Base-by-base conservation (phyloP, 2,888 invertebrate genomes). In the Troides aeacus region DNA sequence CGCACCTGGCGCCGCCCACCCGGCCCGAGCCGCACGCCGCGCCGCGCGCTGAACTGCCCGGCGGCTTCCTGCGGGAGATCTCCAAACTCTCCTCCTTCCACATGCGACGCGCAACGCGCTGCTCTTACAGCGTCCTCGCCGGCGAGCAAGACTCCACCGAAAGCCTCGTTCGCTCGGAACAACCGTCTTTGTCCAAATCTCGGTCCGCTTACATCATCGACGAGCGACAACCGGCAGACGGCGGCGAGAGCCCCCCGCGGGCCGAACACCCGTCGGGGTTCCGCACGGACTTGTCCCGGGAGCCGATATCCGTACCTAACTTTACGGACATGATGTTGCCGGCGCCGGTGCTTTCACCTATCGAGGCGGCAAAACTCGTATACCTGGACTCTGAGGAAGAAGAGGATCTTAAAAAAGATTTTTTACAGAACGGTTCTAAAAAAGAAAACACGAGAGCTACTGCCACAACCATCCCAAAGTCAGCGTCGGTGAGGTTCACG, bases 221-320 rank as follows among this genome's bases (percentile, higher is more conserved):
- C 78, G 89, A 89, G 76, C 81, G 86, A 57, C 84, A 79, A 75
- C 82, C 84, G 23, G 76, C 78, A 63, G 81, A 84, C 70, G 83
- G 83, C 73, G 80, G 78, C 63, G 81, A 81, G 73, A 79, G 80
- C 63, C 86, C 83, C 21, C 82, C 71, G 81, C 90, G 71, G 81
- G 90, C 71, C 73, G 85, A 75, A 78, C 84, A 74, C 77, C 86
- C 81, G 18, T 84, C 82, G 53, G 76, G 75, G 36, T 67, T 64
- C 56, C 76, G 80, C 30, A 76, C 81, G n/a, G 87, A 90, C 69
- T 89, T 95, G 83, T 89, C 95, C 0, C 91, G 95, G 66, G 96
- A 96, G 77, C 95, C 95, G 1, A 94, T 95, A 63, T 96, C 96
- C 5, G 96, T 96, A 77, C 96, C 96, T 75, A 96, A 96, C 84